Base-by-base conservation (phyloP, 2,113 vertebrate species). In the Oreochromis tanganicae region DNA sequence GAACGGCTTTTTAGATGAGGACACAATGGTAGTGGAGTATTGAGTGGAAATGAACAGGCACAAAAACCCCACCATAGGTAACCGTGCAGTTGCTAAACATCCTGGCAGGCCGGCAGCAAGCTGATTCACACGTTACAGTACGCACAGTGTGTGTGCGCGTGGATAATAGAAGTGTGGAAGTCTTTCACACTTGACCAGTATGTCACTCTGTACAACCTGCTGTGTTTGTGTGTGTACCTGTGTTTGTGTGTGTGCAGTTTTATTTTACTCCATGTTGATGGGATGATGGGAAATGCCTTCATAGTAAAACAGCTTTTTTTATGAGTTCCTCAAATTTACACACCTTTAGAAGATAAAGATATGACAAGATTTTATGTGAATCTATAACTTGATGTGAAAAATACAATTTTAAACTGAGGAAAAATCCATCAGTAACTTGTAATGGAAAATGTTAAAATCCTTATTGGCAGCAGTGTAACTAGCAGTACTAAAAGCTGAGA, bases 171-270 rank as follows among this genome's bases (percentile, higher is more conserved):
- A 52, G 73, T 78, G 46, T 78, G 46, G 73, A 78, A 88, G 87
- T 89, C 84, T 92, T 94, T 94, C 90, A 93, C 94, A 91, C 92
- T 83, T 78, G 79, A 84, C 68, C 79, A 84, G 7, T 83, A 56
- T 93, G 85, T 85, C 87, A 78, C 75, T 75, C 19, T 9, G 88
- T 87, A 86, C 82, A 90, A 87, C 90, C 56, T 81, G 85, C 82
- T 24, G 29, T 32, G 68, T 79, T 81, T 83, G 82, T 75, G 34
- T 86, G 83, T 82, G 34, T 57, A 24, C 9, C 0, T 82, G 29
- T 79, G 38, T 57, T 55, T 81, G 54, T 55, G n/a, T 52, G 54
- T 27, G 75, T 80, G 29, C 9, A 14, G 54, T 79, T 52, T 21
- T 41, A 52, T 21, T 21, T n/a, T 8, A 41, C n/a, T 43, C 80